Conservation (phyloP, 2,888 invertebrate species). For the Stenodera caucasica region DNA sequence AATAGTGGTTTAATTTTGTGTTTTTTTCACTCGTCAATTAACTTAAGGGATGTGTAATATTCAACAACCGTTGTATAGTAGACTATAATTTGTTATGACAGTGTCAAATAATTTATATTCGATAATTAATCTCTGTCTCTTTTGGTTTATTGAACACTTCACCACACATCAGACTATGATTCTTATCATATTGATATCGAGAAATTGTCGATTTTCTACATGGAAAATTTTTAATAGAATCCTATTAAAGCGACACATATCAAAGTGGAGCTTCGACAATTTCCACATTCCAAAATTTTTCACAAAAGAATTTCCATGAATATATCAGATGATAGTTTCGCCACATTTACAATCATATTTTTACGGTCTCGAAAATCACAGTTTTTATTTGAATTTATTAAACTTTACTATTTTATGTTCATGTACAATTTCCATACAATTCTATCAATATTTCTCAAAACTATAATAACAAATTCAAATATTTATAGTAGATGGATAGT, state of each 20-base stretch:
- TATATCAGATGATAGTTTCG: no score
- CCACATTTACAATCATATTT: no score
- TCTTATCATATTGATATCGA: neutral
- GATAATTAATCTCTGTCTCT: slow-evolving; percentile 4
- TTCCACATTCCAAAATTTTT: no score
- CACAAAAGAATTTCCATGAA: no score
- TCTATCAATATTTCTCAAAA: no score
- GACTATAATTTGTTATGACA: slow-evolving; percentile 1
- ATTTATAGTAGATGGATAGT: no score
- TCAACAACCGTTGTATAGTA: neutral
- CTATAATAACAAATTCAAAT: no score
- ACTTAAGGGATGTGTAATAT: neutral
- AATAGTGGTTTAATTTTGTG: neutral
- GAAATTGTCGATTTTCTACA: slow-evolving; percentile 1
- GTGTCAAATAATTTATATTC: neutral
- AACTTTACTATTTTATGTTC: no score
- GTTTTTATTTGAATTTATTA: no score
- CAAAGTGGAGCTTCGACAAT: no score
- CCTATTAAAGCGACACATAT: neutral
- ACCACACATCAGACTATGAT: neutral
- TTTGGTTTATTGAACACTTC: neutral
- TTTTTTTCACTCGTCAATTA: neutral
- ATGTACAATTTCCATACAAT: no score
- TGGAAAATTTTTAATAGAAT: neutral
- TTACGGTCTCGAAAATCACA: no score